Percentiles rank a stretch among this genome's conserved stretches.
Conservation (phyloP, 2,888 invertebrate genomes). For the Himalopsyche anomala region DNA sequence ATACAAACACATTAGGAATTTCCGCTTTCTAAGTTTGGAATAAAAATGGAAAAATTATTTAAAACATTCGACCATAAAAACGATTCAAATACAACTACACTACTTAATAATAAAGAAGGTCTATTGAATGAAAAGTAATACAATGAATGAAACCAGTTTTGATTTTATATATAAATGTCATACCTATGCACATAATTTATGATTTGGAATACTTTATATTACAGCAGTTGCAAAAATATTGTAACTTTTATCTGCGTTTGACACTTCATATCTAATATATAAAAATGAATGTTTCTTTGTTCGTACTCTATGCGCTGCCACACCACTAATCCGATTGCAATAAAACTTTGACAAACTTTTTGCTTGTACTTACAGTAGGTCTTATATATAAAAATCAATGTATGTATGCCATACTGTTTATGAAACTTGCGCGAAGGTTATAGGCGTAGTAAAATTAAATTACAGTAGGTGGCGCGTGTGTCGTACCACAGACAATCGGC, state of each 20-base stretch:
- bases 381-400: too few relatives aligned
- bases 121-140: neutral
- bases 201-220: neutral
- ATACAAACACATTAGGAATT: neutral
- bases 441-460: too few relatives aligned
- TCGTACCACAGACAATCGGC: too few relatives aligned
- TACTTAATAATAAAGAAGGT: neutral
- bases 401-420: too few relatives aligned
- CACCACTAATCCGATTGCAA: too few relatives aligned
- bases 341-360: too few relatives aligned
- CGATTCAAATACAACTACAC: neutral
- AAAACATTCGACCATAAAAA: conserved; percentile 16
- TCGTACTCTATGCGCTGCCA: too few relatives aligned
- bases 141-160: neutral
- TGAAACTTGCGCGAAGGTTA: too few relatives aligned
- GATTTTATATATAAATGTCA: neutral
- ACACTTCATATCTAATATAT: neutral
- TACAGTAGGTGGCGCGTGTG: too few relatives aligned
- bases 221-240: neutral
- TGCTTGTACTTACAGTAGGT: too few relatives aligned
- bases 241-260: neutral
- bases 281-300: too few relatives aligned
- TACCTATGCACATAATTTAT: neutral
- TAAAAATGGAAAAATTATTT: conserved; percentile 37
- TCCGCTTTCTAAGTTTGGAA: conserved; percentile 29